Evolutionary conservation across 2,113 vertebrate species (phyloP).

Genomic region (Cynocephalus volans): DNA sequence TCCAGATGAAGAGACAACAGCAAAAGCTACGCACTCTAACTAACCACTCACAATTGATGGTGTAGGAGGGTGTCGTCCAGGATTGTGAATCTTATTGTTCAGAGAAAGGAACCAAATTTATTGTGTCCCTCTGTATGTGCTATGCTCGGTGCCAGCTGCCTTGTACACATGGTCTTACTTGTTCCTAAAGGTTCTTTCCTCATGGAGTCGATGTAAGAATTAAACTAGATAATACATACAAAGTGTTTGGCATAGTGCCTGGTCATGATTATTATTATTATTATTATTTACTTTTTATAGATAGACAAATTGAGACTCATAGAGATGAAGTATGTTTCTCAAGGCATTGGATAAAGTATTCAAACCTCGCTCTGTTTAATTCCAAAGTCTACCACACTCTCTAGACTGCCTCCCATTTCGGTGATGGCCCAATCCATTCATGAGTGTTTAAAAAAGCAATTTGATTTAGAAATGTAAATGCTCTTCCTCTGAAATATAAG

Average conservation of each 20-base stretch:
- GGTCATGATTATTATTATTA: not conserved
- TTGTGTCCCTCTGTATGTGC: not conserved
- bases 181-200: not conserved
- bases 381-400: not conserved
- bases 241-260: not conserved
- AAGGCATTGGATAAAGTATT: not conserved
- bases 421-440: not conserved
- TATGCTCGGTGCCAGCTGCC: not conserved
- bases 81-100: not conserved
- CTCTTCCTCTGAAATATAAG: not conserved
- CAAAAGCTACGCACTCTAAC: not conserved
- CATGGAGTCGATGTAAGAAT: not conserved
- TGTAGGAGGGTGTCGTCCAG: not conserved
- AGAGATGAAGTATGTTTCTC: not conserved
- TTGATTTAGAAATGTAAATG: not conserved
- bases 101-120: not conserved
- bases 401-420: not conserved
- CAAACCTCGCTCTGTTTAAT: not conserved
- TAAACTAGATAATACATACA: not conserved
- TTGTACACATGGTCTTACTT: not conserved
- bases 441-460: conserved; percentile 54
- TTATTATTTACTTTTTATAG: not conserved
- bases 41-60: not conserved
- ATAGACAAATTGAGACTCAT: not conserved
- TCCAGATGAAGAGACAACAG: not conserved